Conservation (phyloP, 2,797 vertebrate genomes). For the Cottoperca gobio region DNA sequence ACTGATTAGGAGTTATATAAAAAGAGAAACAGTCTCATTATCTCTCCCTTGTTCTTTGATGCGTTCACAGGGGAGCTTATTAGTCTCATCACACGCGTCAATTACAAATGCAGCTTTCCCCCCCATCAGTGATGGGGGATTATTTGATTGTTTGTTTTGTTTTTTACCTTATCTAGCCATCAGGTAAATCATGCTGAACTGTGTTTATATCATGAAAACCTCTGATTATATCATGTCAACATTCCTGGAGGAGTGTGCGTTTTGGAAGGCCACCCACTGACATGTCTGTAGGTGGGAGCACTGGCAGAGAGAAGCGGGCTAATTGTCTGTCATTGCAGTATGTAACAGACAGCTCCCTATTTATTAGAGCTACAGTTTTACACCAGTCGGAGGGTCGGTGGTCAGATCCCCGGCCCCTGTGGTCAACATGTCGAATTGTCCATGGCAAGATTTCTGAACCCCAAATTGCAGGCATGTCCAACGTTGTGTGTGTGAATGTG, state of each 20-base stretch:
- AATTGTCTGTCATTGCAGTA: conserved; percentile 59
- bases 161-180: conserved; percentile 55
- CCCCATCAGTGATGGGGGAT: conserved; percentile 33
- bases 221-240: conserved; percentile 50
- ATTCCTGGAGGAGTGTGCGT: conserved; percentile 40
- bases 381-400: too few relatives aligned
- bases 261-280: conserved; percentile 46
- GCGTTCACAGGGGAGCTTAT: conserved; percentile 83
- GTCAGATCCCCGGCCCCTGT: too few relatives aligned
- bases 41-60: conserved; percentile 79
- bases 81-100: conserved; percentile 78
- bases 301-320: conserved; percentile 37
- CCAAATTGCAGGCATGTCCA: too few relatives aligned
- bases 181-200: conserved; percentile 45
- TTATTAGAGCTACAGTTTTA: conserved; percentile 37
- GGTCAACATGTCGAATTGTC: too few relatives aligned
- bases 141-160: conserved; percentile 50
- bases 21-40: conserved; percentile 78
- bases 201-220: conserved; percentile 41
- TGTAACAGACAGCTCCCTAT: conserved; percentile 35
- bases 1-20: conserved; percentile 75
- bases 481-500: too few relatives aligned
- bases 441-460: too few relatives aligned
- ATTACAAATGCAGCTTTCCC: conserved; percentile 69
- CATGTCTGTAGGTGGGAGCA: conserved; percentile 18